Evolutionary conservation across 2,113 vertebrate genomes (phyloP).

Genomic region (Amblyopsis rosae): DNA sequence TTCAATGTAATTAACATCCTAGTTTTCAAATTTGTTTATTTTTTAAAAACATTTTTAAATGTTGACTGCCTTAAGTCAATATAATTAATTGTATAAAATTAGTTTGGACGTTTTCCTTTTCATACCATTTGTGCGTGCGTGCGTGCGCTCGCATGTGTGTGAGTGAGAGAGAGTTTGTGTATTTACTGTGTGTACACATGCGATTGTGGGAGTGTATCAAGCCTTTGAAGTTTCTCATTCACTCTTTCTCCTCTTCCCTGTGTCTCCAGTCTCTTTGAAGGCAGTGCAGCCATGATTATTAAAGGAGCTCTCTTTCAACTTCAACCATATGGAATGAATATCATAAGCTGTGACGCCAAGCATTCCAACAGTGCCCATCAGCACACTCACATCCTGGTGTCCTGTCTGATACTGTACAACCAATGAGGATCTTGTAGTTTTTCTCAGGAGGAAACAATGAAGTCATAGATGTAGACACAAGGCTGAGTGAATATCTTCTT

Average conservation of each 20-base stretch:
- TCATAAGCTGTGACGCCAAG: constrained; percentile 53
- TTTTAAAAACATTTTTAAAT: too few species aligned
- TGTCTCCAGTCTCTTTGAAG: constrained; percentile 69
- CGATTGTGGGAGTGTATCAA: constrained; percentile 35
- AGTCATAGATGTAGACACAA: background rate
- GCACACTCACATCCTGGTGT: constrained; percentile 20
- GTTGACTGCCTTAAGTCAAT: too few species aligned
- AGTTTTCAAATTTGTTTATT: too few species aligned
- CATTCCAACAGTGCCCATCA: constrained; percentile 28
- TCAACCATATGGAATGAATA: constrained; percentile 72
- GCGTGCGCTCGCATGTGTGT: background rate
- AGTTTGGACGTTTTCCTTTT: constrained; percentile 8
- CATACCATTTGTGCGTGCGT: constrained; percentile 37
- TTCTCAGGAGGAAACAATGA: background rate
- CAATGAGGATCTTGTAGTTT: background rate
- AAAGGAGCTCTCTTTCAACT: constrained; percentile 60
- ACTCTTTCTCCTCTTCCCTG: constrained; percentile 53
- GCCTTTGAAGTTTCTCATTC: constrained; percentile 72
- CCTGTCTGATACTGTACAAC: background rate
- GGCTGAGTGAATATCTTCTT: background rate
- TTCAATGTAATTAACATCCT: too few species aligned
- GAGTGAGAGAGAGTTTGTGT: background rate
- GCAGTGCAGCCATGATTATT: constrained; percentile 68
- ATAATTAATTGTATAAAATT: too few species aligned
- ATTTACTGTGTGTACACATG: constrained; percentile 33